Conservation (phyloP, 2,888 invertebrate species). For the Dermolepida albohirtum region DNA sequence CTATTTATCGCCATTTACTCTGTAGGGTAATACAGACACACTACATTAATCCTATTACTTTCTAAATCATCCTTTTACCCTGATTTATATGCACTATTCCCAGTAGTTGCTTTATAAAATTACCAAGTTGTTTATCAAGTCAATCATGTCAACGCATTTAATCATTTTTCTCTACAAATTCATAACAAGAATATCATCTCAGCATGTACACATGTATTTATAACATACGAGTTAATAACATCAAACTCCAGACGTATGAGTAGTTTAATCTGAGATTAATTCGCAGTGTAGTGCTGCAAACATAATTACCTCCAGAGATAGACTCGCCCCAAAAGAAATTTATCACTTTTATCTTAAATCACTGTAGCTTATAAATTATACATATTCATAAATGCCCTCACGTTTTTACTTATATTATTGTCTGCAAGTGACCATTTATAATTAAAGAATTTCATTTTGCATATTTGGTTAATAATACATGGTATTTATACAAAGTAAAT, state of each 20-base stretch:
- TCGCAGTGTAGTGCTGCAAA: slow-evolving; percentile 10
- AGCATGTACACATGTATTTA: slow-evolving; percentile 4
- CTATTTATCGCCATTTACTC: too few species aligned
- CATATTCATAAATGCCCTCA: slow-evolving; percentile 3
- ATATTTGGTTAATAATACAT: slow-evolving; percentile 18
- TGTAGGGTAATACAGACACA: too few species aligned
- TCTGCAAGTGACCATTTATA: slow-evolving; percentile 11
- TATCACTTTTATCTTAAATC: slow-evolving; percentile 23
- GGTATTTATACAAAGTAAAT: slow-evolving; percentile 17
- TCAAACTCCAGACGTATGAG: slow-evolving; percentile 22
- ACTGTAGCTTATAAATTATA: slow-evolving; percentile 27
- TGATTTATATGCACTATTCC: background rate
- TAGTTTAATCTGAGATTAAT: slow-evolving; percentile 32
- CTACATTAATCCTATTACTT: background rate
- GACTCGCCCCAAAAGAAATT: slow-evolving; percentile 24
- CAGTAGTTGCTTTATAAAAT: background rate
- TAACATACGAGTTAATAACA: slow-evolving; percentile 30
- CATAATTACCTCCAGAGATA: slow-evolving; percentile 23
- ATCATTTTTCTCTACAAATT: slow-evolving; percentile 17
- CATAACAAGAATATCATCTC: background rate
- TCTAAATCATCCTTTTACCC: background rate
- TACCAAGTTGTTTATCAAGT: slow-evolving; percentile 10
- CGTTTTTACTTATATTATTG: slow-evolving; percentile 15
- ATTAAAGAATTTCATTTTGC: slow-evolving; percentile 21
- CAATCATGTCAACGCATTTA: background rate